phyloP scores from a whole-genome alignment of 1,140 invertebrate species.

The Solenopsis invicta region DNA sequence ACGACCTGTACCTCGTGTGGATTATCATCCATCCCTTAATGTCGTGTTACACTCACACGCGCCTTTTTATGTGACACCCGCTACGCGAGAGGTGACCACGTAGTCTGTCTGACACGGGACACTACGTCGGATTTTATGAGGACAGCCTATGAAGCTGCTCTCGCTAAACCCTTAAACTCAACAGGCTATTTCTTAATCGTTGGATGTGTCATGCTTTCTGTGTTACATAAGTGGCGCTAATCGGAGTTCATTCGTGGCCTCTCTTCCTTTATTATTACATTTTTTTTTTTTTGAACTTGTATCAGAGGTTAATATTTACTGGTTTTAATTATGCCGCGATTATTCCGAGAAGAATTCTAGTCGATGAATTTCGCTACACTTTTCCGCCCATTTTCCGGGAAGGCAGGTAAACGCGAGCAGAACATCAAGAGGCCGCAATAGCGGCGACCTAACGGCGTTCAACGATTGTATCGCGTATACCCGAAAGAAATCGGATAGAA shows the following conservation, averaged over 20 bases:
- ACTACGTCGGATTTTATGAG: constrained; percentile 29
- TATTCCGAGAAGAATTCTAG: not conserved
- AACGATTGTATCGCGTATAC: constrained; percentile 52
- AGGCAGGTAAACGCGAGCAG: not conserved
- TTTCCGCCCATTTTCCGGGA: not conserved
- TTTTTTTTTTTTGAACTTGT: not conserved
- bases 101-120: constrained; percentile 29
- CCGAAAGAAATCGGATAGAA: constrained; percentile 66
- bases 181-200: constrained; percentile 38
- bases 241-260: not conserved
- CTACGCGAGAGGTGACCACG: constrained; percentile 33
- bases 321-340: not conserved
- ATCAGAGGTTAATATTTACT: not conserved
- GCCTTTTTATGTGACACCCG: constrained; percentile 46
- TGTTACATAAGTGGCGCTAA: constrained; percentile 30
- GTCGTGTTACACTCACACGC: constrained; percentile 48
- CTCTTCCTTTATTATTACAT: not conserved
- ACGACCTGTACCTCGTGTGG: constrained; percentile 72
- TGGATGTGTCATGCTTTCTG: not conserved
- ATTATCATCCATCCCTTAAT: constrained; percentile 69
- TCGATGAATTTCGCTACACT: not conserved
- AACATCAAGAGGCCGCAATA: not conserved
- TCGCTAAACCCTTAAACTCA: constrained; percentile 24
- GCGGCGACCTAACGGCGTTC: constrained; percentile 9
- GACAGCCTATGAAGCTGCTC: constrained; percentile 21